Conservation (phyloP, 2,888 invertebrate genomes). For the Pterostichus madidus region DNA sequence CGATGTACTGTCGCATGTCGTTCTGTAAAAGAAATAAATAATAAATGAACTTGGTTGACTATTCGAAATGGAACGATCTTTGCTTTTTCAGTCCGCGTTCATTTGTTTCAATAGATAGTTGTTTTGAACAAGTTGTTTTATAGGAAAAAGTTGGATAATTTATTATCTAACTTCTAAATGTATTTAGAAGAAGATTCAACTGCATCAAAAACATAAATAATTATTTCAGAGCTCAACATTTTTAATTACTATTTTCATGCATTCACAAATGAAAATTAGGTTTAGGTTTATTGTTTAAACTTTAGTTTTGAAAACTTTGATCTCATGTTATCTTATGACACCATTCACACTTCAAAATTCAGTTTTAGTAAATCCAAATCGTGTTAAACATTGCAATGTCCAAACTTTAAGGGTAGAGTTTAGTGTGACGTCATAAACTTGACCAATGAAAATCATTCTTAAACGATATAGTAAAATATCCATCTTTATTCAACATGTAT, state of each 20-base stretch:
- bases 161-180: not conserved
- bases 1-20: not conserved
- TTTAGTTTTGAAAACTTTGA: too few relatives aligned
- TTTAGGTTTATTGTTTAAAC: too few relatives aligned
- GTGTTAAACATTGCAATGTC: too few relatives aligned
- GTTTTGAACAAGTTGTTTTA: conserved; percentile 5
- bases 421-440: too few relatives aligned
- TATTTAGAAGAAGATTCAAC: not conserved
- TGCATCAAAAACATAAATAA: not conserved
- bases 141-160: conserved; percentile 6
- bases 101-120: conserved; percentile 7
- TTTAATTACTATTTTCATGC: not conserved
- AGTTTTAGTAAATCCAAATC: too few relatives aligned
- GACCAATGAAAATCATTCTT: too few relatives aligned
- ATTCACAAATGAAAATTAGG: not conserved
- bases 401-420: too few relatives aligned
- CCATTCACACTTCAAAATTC: too few relatives aligned
- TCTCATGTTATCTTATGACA: too few relatives aligned
- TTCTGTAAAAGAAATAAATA: conserved; percentile 3
- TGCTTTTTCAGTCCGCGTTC: not conserved
- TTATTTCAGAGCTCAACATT: not conserved
- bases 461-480: too few relatives aligned
- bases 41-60: conserved; percentile 7
- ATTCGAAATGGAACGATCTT: conserved; percentile 5
- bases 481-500: too few relatives aligned